Percentiles rank a stretch among this genome's conserved stretches.
Conservation (phyloP, 2,888 invertebrate species). For the Tromatobia lineatoria region DNA sequence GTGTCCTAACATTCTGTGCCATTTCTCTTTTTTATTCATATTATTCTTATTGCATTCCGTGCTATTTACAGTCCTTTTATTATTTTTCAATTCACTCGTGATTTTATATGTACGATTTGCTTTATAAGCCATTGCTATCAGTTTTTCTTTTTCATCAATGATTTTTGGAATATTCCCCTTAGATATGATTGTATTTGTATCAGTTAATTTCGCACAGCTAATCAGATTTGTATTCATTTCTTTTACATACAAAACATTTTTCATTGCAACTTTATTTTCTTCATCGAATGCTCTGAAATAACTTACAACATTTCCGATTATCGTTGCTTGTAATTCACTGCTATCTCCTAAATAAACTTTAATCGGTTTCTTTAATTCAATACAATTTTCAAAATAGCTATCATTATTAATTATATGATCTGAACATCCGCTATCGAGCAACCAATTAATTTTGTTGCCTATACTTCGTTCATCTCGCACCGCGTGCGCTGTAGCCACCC, state of each 20-base stretch:
- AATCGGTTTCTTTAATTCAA: conserved; percentile 53
- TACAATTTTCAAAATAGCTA: conserved; percentile 59
- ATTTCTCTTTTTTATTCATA: conserved; percentile 68
- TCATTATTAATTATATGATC: conserved; percentile 68
- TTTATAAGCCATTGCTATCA: conserved; percentile 51
- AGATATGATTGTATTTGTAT: conserved; percentile 61
- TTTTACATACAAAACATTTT: conserved; percentile 62
- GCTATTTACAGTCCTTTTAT: conserved; percentile 5
- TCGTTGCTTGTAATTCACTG: conserved; percentile 65
- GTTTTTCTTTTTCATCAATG: conserved; percentile 48
- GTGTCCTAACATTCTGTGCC: conserved; percentile 68
- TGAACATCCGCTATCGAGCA: conserved; percentile 68
- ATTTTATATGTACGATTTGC: conserved; percentile 50
- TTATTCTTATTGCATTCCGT: conserved; percentile 19
- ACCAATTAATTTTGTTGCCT: conserved; percentile 52
- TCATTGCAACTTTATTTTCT: conserved; percentile 40
- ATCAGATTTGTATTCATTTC: conserved; percentile 68
- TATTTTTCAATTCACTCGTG: conserved; percentile 36
- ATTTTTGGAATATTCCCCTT: conserved; percentile 60
- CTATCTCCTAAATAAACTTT: conserved; percentile 67
- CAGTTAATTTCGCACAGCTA: conserved; percentile 64
- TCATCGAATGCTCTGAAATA: conserved; percentile 54
- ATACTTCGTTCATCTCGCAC: neutral
- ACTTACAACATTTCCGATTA: conserved; percentile 59
- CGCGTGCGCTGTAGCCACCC: conserved; percentile 14